Conservation (phyloP, 2,797 vertebrate species). For the Acomys russatus region DNA sequence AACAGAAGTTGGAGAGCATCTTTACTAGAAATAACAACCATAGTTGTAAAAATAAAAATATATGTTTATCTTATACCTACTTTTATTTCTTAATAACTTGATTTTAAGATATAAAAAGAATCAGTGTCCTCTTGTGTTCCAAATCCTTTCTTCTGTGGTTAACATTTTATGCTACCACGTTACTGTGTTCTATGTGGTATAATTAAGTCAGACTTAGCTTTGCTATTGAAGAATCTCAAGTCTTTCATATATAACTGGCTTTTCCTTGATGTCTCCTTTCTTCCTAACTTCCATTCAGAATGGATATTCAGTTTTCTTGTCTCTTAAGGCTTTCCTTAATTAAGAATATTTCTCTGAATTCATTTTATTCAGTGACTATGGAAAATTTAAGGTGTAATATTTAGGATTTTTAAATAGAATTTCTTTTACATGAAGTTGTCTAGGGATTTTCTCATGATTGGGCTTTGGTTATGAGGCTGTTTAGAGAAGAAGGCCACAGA, state of each 20-base stretch:
- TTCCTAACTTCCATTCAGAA: neutral
- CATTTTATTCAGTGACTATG: neutral
- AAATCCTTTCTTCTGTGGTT: neutral
- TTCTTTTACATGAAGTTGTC: neutral
- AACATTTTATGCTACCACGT: neutral
- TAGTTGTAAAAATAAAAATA: neutral
- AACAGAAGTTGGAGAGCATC: neutral
- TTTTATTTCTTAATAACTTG: neutral
- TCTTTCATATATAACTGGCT: neutral
- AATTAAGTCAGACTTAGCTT: no score
- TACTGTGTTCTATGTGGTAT: neutral
- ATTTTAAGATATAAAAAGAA: neutral
- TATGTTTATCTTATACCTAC: neutral
- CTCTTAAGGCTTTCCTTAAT: neutral
- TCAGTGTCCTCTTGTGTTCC: neutral
- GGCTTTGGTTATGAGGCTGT: neutral
- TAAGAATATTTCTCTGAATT: neutral
- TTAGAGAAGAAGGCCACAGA: neutral
- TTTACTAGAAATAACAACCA: neutral
- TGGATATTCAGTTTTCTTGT: neutral
- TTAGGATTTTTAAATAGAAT: neutral
- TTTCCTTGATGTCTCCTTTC: neutral
- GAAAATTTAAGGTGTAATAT: neutral
- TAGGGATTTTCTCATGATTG: neutral
- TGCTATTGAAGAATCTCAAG: neutral